Evolutionary conservation across 1,140 invertebrate genomes (phyloP).

Genomic region (Megalonaias nervosa): DNA sequence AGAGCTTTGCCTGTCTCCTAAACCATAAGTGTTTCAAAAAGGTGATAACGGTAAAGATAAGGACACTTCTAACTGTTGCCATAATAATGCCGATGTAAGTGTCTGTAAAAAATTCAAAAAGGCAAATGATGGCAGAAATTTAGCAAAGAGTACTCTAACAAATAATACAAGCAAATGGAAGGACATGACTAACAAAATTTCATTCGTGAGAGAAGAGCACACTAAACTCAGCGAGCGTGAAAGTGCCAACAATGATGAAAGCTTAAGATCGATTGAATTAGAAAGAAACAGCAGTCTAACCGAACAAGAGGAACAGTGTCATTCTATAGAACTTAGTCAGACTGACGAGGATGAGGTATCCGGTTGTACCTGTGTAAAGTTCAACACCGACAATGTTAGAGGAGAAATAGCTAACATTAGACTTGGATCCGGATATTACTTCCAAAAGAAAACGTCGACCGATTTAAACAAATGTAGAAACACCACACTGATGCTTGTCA

Average conservation of each 20-base stretch:
- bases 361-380: neutral
- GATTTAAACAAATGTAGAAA: slow-evolving; percentile 17
- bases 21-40: too few species aligned
- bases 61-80: neutral
- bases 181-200: too few species aligned
- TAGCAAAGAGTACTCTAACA: too few species aligned
- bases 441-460: neutral
- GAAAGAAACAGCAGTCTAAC: neutral
- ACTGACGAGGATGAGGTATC: neutral
- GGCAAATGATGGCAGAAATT: neutral
- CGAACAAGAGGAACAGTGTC: neutral
- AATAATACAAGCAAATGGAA: too few species aligned
- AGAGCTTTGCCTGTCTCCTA: neutral
- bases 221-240: too few species aligned
- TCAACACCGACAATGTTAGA: neutral
- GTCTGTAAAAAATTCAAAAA: neutral
- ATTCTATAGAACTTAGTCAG: neutral
- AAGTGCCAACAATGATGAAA: too few species aligned
- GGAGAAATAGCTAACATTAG: neutral
- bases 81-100: neutral
- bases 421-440: neutral
- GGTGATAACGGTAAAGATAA: neutral
- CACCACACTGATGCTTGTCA: slow-evolving; percentile 26
- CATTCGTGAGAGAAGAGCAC: too few species aligned
- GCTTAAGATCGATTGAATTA: too few species aligned